Conservation (phyloP, 2,888 invertebrate genomes). For the Cephus rjabovi region DNA sequence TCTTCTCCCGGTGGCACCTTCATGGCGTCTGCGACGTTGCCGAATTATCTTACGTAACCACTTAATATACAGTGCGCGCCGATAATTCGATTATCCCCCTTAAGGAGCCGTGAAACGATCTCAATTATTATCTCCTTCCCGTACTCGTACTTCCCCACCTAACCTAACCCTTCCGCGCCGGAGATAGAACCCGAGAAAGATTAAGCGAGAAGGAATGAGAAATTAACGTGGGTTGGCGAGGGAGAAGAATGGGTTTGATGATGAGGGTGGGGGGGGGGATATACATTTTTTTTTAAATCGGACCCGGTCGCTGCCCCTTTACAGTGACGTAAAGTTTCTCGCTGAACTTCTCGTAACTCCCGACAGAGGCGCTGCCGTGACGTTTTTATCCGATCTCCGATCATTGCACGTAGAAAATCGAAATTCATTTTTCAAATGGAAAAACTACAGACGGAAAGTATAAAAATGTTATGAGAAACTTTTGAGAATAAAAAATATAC, state of each 20-base stretch:
- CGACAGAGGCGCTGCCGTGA: background rate
- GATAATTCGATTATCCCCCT: constrained; percentile 43
- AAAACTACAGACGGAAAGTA: background rate
- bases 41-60: constrained; percentile 59
- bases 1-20: constrained; percentile 32
- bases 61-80: constrained; percentile 42
- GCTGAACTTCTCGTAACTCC: background rate
- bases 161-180: background rate
- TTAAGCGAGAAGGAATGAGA: background rate
- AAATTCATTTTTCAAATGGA: background rate
- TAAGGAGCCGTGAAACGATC: constrained; percentile 1
- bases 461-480: background rate
- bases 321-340: background rate
- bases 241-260: background rate
- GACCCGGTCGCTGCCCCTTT: background rate
- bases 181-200: background rate
- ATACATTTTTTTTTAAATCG: background rate
- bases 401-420: background rate
- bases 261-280: background rate
- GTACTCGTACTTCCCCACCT: background rate
- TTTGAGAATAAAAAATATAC: background rate
- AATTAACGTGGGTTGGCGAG: background rate
- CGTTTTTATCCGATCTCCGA: background rate
- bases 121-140: background rate
- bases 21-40: constrained; percentile 59